Conservation (phyloP, 2,888 invertebrate genomes). For the Pomacea canaliculata region DNA sequence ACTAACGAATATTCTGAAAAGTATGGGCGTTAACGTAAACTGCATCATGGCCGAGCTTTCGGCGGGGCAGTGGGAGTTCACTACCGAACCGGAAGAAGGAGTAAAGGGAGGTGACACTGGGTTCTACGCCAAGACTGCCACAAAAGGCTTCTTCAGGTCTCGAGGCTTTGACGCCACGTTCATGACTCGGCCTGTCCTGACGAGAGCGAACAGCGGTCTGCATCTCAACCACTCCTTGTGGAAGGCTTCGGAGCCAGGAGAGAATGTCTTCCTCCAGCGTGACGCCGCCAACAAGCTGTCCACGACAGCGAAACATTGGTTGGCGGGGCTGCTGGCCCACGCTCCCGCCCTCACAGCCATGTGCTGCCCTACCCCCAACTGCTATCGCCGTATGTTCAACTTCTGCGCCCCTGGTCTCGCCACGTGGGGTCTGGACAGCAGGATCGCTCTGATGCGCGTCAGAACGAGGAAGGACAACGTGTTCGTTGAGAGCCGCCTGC, state of each 20-base stretch:
- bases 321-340: conserved; percentile 35
- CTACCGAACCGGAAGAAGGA: conserved; percentile 2
- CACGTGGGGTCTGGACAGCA: conserved; percentile 34
- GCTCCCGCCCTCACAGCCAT: conserved; percentile 32
- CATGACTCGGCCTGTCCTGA: conserved; percentile 12
- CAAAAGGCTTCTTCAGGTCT: conserved; percentile 10
- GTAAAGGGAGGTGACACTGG: conserved; percentile 8
- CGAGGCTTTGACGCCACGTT: conserved; percentile 13
- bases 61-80: conserved; percentile 18
- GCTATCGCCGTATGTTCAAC: conserved; percentile 27
- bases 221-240: conserved; percentile 20
- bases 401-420: conserved; percentile 25
- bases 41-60: neutral
- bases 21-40: neutral
- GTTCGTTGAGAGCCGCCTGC: conserved; percentile 36
- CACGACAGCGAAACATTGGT: conserved; percentile 30
- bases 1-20: neutral
- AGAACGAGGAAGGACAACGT: conserved; percentile 28
- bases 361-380: conserved; percentile 36
- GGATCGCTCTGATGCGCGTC: conserved; percentile 23
- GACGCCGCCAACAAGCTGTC: conserved; percentile 18
- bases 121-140: conserved; percentile 11
- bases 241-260: neutral
- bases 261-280: conserved; percentile 25
- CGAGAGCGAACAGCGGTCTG: conserved; percentile 5